Evolutionary conservation across 2,113 vertebrate genomes (phyloP).

Genomic region (Chaetops frenatus): DNA sequence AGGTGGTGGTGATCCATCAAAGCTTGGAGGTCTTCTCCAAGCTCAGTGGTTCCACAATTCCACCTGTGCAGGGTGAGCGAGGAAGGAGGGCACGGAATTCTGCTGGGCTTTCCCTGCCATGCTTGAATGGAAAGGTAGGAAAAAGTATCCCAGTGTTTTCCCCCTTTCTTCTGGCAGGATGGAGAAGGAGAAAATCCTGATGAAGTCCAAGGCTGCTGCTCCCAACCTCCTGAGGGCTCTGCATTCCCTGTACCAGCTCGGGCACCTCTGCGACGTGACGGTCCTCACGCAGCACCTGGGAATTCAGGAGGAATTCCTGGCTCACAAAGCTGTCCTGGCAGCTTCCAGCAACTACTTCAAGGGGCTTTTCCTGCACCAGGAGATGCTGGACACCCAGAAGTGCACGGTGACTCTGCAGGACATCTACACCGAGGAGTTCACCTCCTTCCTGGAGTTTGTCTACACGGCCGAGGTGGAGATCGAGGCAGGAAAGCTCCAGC

Average conservation of each 20-base stretch:
- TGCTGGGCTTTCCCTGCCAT: not conserved
- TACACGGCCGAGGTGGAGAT: slow-evolving; percentile 67
- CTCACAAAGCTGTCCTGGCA: slow-evolving; percentile 64
- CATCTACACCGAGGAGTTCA: slow-evolving; percentile 61
- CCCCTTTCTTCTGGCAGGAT: slow-evolving; percentile 34
- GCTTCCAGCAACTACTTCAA: slow-evolving; percentile 72
- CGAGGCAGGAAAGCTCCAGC: slow-evolving; percentile 42
- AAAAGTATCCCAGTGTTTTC: not conserved
- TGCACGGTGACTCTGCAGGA: slow-evolving; percentile 55
- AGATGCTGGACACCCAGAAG: slow-evolving; percentile 24
- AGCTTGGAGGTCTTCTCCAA: not conserved
- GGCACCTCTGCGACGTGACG: slow-evolving; percentile 58
- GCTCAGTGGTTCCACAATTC: not conserved
- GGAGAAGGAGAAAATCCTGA: slow-evolving; percentile 61
- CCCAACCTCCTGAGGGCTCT: slow-evolving; percentile 59
- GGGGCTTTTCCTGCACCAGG: slow-evolving; percentile 58
- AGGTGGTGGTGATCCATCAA: not conserved
- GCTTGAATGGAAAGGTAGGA: not conserved
- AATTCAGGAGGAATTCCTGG: slow-evolving; percentile 59
- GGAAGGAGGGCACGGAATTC: not conserved
- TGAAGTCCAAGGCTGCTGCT: slow-evolving; percentile 63
- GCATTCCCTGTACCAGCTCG: slow-evolving; percentile 40
- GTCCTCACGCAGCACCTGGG: slow-evolving; percentile 52
- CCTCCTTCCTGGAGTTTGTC: slow-evolving; percentile 66
- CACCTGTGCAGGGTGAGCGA: not conserved